These are phyloP conservation scores for Dinocampus coccinellae DNA, from an alignment of 2,888 invertebrate species.

Conservation along the genomic window DNA sequence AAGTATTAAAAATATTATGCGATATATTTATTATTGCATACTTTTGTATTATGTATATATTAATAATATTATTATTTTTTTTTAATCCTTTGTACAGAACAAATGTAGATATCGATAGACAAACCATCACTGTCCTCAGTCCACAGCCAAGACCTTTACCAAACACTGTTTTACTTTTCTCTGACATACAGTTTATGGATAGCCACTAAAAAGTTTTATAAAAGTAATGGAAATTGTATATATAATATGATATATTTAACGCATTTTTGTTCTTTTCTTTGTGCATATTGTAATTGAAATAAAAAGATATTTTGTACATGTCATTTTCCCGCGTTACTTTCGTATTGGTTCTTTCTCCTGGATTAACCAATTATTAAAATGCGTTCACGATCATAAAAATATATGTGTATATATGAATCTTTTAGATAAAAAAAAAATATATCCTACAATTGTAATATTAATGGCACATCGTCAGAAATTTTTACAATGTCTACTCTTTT, in stretches of 20 bases:
- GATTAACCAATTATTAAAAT: too few species aligned
- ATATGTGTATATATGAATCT: too few species aligned
- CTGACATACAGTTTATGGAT: slow-evolving; percentile 96
- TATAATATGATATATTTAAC: background rate
- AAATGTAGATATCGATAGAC: slow-evolving; percentile 89
- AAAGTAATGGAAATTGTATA: slow-evolving; percentile 30
- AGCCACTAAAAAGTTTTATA: slow-evolving; percentile 75
- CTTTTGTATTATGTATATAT: slow-evolving; percentile 16
- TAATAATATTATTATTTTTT: slow-evolving; percentile 3
- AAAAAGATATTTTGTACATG: background rate
- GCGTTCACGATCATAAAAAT: too few species aligned
- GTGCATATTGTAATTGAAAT: background rate
- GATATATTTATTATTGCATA: background rate
- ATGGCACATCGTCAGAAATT: too few species aligned
- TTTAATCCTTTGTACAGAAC: slow-evolving; percentile 79
- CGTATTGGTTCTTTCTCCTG: too few species aligned
- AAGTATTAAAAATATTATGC: slow-evolving; percentile 69
- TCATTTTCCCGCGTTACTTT: background rate
- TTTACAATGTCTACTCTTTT: slow-evolving; percentile 15
- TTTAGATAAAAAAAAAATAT: too few species aligned
- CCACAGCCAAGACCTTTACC: slow-evolving; percentile 95
- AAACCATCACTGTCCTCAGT: slow-evolving; percentile 89
- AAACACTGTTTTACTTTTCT: slow-evolving; percentile 86
- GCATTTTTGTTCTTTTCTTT: background rate
- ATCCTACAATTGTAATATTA: too few species aligned